phyloP scores from a whole-genome alignment of 2,113 vertebrate genomes.

The Larimichthys crocea region DNA sequence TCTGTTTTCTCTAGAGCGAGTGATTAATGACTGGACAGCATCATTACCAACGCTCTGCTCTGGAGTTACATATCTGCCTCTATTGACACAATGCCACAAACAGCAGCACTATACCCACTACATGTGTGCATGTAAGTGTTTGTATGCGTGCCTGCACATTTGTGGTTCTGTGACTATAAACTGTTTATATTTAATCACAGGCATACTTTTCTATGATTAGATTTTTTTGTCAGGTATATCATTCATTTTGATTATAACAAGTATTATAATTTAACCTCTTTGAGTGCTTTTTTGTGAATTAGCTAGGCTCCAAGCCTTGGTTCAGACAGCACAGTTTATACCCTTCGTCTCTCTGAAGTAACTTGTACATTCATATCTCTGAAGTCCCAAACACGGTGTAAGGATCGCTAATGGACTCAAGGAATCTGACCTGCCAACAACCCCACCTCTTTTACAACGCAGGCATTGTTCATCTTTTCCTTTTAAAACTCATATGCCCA shows the following conservation, averaged over 20 bases:
- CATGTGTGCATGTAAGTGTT: slow-evolving; percentile 2
- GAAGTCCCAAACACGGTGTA: slow-evolving; percentile 37
- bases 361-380: slow-evolving; percentile 38
- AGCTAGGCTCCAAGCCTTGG: background rate
- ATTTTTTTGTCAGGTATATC: background rate
- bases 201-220: background rate
- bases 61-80: slow-evolving; percentile 79
- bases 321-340: slow-evolving; percentile 22
- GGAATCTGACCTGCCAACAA: slow-evolving; percentile 75
- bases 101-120: slow-evolving; percentile 25
- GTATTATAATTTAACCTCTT: slow-evolving; percentile 6
- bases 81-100: slow-evolving; percentile 72
- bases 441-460: slow-evolving; percentile 72
- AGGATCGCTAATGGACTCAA: slow-evolving; percentile 61
- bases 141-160: background rate
- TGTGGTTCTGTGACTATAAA: slow-evolving; percentile 18
- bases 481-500: slow-evolving; percentile 72
- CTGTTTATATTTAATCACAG: slow-evolving; percentile 15
- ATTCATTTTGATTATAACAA: background rate
- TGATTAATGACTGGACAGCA: slow-evolving; percentile 85
- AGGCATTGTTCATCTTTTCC: slow-evolving; percentile 77
- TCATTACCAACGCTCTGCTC: slow-evolving; percentile 73
- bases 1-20: slow-evolving; percentile 83
- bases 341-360: slow-evolving; percentile 12
- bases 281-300: slow-evolving; percentile 3